Percentiles rank a stretch among this genome's conserved stretches.
phyloP scores from a whole-genome alignment of 2,888 invertebrate genomes.

The Drosophila yooni region DNA sequence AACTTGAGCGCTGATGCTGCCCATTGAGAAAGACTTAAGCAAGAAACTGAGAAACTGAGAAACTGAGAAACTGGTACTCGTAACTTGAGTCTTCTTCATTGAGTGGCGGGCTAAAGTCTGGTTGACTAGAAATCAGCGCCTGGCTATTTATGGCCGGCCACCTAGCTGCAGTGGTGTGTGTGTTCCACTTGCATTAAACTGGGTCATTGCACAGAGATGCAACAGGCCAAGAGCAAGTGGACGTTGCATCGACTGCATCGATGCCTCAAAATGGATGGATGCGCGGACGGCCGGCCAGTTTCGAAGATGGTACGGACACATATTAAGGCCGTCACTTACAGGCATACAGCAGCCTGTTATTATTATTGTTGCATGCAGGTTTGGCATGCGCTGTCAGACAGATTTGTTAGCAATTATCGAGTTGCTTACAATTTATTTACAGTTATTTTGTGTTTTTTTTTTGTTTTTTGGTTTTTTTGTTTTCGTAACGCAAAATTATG shows the following conservation, averaged over 20 bases:
- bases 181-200: conserved; percentile 83
- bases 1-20: conserved; percentile 60
- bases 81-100: conserved; percentile 58
- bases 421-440: conserved; percentile 42
- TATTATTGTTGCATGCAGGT: conserved; percentile 29
- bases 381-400: conserved; percentile 58
- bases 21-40: conserved; percentile 77
- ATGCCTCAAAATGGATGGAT: conserved; percentile 32
- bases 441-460: conserved; percentile 39
- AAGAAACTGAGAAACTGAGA: conserved; percentile 55
- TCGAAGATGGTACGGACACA: conserved; percentile 13
- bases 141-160: conserved; percentile 74
- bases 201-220: conserved; percentile 72
- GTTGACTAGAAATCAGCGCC: conserved; percentile 55
- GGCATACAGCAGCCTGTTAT: conserved; percentile 11
- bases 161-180: conserved; percentile 29
- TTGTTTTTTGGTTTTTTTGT: conserved; percentile 13
- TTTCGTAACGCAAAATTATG: conserved; percentile 40
- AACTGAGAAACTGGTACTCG: conserved; percentile 60
- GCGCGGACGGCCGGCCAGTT: conserved; percentile 12
- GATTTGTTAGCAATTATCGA: conserved; percentile 75
- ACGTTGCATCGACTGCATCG: conserved; percentile 34
- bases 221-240: conserved; percentile 53
- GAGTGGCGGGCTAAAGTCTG: conserved; percentile 40
- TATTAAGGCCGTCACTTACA: conserved; percentile 29